Conservation (phyloP, 2,888 invertebrate genomes). For the Microctonus hyperodae region DNA sequence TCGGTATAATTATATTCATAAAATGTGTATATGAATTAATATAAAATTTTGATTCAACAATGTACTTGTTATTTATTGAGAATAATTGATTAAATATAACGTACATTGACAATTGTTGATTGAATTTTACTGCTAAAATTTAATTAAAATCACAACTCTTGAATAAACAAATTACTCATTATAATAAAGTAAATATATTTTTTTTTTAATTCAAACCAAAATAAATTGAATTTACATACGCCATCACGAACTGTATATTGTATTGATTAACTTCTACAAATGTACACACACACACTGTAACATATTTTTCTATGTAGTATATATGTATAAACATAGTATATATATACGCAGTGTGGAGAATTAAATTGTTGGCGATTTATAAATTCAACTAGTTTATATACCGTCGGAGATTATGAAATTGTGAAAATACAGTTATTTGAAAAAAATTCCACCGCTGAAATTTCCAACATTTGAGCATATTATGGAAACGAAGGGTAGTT, state of each 20-base stretch:
- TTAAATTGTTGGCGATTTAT: conserved; percentile 1
- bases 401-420: conserved; percentile 2
- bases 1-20: no score
- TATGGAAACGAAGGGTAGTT: background rate
- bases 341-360: background rate
- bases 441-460: background rate
- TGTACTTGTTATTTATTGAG: no score
- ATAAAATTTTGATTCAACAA: no score
- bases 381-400: background rate
- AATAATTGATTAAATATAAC: no score
- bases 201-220: background rate
- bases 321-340: background rate
- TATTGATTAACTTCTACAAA: background rate
- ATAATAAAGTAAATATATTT: no score
- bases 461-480: background rate
- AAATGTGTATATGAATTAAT: no score
- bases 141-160: no score
- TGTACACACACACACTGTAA: background rate
- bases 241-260: background rate
- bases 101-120: no score
- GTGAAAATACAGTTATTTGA: background rate
- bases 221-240: background rate
- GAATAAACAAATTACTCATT: no score
- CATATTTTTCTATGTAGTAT: no score
- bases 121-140: no score